Conservation (phyloP, 2,888 invertebrate species). For the Sarcophaga variegata region DNA sequence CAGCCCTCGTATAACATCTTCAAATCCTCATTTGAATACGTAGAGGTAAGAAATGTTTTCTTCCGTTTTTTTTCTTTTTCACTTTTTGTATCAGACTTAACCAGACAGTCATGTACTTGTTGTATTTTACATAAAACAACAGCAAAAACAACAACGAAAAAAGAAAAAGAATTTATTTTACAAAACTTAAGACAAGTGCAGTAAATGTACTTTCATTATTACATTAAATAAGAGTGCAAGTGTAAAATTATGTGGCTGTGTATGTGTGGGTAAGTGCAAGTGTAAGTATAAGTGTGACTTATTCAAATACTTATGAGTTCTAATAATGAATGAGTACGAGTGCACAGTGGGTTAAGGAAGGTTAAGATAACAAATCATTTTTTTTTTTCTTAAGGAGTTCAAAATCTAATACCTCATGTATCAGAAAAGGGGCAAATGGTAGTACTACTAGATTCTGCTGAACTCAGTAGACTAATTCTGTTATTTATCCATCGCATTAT, state of each 20-base stretch:
- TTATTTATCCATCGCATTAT: too few species aligned
- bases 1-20: conserved; percentile 7
- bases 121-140: conserved; percentile 55
- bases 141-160: conserved; percentile 5
- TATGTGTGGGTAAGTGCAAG: background rate
- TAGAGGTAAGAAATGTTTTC: background rate
- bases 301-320: conserved; percentile 20
- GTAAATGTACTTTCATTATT: conserved; percentile 68
- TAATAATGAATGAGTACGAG: conserved; percentile 26
- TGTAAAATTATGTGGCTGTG: conserved; percentile 28
- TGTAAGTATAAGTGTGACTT: conserved; percentile 15
- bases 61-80: conserved; percentile 4
- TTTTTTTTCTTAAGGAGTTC: too few species aligned
- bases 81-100: conserved; percentile 32
- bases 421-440: too few species aligned
- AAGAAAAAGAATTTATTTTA: conserved; percentile 9
- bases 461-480: too few species aligned
- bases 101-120: conserved; percentile 64
- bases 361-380: too few species aligned
- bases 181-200: conserved; percentile 66
- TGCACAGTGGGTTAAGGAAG: background rate
- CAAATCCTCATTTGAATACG: background rate
- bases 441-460: too few species aligned
- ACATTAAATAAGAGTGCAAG: conserved; percentile 56
- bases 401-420: too few species aligned